Percentiles rank a stretch among this genome's conserved stretches.
These are phyloP conservation scores for Pandemis cinnamomeana DNA, from an alignment of 2,888 invertebrate genomes.

Conservation along the genomic window DNA sequence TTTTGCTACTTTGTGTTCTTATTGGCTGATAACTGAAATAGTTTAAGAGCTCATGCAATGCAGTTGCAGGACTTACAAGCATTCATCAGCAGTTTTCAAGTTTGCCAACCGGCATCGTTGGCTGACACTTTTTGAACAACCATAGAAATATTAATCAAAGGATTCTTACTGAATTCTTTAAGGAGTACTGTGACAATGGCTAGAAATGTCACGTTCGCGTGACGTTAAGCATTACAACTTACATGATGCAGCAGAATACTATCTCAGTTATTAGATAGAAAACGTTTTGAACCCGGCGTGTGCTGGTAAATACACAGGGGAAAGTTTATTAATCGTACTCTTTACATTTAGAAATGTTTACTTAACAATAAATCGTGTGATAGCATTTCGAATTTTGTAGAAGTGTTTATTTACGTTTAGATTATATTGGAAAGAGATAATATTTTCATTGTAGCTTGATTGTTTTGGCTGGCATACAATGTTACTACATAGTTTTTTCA, in stretches of 20 bases:
- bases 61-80: too few relatives aligned
- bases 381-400: not conserved
- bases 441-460: not conserved
- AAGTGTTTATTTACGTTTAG: not conserved
- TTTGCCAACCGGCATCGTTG: too few relatives aligned
- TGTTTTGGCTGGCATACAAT: not conserved
- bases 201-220: conserved; percentile 55
- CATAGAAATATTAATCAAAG: not conserved
- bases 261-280: conserved; percentile 62
- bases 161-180: not conserved
- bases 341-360: conserved; percentile 46
- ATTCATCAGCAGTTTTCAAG: too few relatives aligned
- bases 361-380: conserved; percentile 8
- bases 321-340: conserved; percentile 57
- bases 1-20: too few relatives aligned
- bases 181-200: not conserved
- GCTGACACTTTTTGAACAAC: too few relatives aligned
- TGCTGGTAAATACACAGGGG: conserved; percentile 56
- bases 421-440: not conserved
- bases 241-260: conserved; percentile 48
- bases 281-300: conserved; percentile 56
- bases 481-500: not conserved
- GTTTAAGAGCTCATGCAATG: too few relatives aligned
- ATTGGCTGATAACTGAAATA: too few relatives aligned
- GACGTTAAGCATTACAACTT: conserved; percentile 59